Conservation (phyloP, 2,797 vertebrate species). For the Mastacembelus armatus region DNA sequence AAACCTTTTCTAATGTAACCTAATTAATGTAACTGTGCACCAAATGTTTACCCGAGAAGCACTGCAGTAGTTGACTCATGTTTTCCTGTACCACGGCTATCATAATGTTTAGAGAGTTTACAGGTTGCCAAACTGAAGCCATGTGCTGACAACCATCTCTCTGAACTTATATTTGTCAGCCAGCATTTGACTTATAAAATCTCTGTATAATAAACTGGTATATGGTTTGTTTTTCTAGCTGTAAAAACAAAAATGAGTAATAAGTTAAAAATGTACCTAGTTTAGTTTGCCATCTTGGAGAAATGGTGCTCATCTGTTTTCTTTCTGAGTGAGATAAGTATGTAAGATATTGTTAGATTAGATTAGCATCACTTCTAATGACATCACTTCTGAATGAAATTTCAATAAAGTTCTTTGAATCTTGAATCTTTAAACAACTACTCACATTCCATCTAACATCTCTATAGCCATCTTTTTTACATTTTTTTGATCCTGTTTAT, state of each 20-base stretch:
- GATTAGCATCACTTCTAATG: too few relatives aligned
- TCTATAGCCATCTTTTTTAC: background rate
- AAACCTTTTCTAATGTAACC: background rate
- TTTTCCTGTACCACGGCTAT: slow-evolving; percentile 22
- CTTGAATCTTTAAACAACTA: too few relatives aligned
- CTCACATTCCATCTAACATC: background rate
- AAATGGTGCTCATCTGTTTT: slow-evolving; percentile 10
- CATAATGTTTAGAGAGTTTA: slow-evolving; percentile 39
- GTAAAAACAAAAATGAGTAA: slow-evolving; percentile 19
- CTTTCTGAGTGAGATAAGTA: background rate
- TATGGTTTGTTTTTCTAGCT: slow-evolving; percentile 26
- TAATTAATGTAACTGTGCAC: background rate
- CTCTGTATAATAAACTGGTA: slow-evolving; percentile 1
- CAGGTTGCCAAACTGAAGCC: slow-evolving; percentile 27
- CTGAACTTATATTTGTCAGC: background rate
- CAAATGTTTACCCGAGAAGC: slow-evolving; percentile 23
- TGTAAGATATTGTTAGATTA: slow-evolving; percentile 32
- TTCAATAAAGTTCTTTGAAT: too few relatives aligned
- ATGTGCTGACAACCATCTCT: slow-evolving; percentile 4
- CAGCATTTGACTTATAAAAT: slow-evolving; percentile 22
- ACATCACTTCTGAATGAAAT: too few relatives aligned
- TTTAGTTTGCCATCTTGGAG: background rate
- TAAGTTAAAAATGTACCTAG: background rate
- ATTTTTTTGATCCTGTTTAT: background rate
- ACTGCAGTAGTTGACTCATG: background rate